Base-by-base conservation (phyloP, 2,113 vertebrate species). In the Tychaedon coryphoeus region DNA sequence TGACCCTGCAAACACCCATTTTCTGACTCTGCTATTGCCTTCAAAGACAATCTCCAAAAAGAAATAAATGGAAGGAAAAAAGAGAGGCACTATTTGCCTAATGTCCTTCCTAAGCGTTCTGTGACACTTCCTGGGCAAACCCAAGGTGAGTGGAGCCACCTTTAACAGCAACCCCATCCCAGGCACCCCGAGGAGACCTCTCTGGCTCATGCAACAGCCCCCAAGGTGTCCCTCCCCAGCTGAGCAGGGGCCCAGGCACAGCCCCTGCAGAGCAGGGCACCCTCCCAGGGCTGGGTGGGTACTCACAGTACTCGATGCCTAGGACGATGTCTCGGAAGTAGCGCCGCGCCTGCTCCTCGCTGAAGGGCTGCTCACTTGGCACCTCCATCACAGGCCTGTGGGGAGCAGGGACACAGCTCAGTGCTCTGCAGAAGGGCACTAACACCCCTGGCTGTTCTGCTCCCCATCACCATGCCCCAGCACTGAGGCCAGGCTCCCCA, bases 271-370 rank as follows among this genome's bases (percentile, higher is more conserved):
- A 58, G 91, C 80, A 31, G 24, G 18, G 42, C 10, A 16, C 14
- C 42, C 42, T 11, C 5, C 3, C 29, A 14, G 31, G 33, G 53
- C 51, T 64, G 70, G 74, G 16, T 93, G 71, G 74, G 17, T 93
- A 99, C 99, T 99, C 96, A 99, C 99, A 86, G 97, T 99, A 99
- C 96, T 99, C 99, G 0, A 99, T 99, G 85, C 99, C 99, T 95
- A 99, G 97, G 92, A 99, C 98, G 61, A 99, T 97, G 91, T 99
- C 99, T 97, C 99, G 98, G 96, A 99, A 99, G 97, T 99, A 99
- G 66, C 98, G 92, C 40, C 99, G 98, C 12, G 99, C 98, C 97
- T 99, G 99, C 61, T 99, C 98, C 96, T 99, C 99, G 1, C 98
- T 97, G 94, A 99, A 98, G 42, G 98, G 98, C 64, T 92, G 95